A percentile compares a stretch with the other conserved stretches of the same genome.
These are phyloP conservation scores for Triops cancriformis DNA, from an alignment of 1,140 invertebrate species.

Conservation along the genomic window DNA sequence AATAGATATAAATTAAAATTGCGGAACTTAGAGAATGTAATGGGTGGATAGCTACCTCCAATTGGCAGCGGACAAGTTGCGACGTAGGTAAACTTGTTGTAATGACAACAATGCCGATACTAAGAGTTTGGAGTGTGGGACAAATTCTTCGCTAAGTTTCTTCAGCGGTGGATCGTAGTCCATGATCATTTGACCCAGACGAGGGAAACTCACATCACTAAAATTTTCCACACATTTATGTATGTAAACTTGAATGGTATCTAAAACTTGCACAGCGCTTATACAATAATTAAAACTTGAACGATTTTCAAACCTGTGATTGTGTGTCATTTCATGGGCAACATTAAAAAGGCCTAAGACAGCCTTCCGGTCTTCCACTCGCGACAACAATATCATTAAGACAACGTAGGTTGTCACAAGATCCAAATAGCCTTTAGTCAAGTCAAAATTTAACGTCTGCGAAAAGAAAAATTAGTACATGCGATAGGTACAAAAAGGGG, in stretches of 20 bases:
- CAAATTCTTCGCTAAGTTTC: constrained; percentile 94
- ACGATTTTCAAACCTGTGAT: constrained; percentile 57
- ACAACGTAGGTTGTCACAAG: constrained; percentile 87
- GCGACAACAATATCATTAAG: constrained; percentile 89
- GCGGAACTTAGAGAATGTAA: not conserved
- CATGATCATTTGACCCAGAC: constrained; percentile 92
- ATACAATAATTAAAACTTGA: too few species aligned
- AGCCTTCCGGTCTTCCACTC: constrained; percentile 95
- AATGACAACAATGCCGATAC: constrained; percentile 78
- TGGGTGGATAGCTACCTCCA: constrained; percentile 54
- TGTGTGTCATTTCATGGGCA: constrained; percentile 92
- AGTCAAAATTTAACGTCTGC: constrained; percentile 87
- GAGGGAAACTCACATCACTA: constrained; percentile 83
- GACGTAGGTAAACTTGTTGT: constrained; percentile 71
- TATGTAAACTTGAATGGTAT: too few species aligned
- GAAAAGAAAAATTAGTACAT: constrained; percentile 34
- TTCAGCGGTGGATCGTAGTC: constrained; percentile 95
- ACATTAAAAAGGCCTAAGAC: constrained; percentile 95
- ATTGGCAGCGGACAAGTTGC: constrained; percentile 87
- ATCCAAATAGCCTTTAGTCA: constrained; percentile 93
- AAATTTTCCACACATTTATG: constrained; percentile 26
- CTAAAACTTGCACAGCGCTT: too few species aligned
- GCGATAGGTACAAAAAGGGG: not conserved
- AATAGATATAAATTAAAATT: constrained; percentile 25
- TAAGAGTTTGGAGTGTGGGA: constrained; percentile 83